A percentile compares a stretch with the other conserved stretches of the same genome.
Evolutionary conservation across 2,797 vertebrate species (phyloP).

Genomic region (Oreochromis grahami): DNA sequence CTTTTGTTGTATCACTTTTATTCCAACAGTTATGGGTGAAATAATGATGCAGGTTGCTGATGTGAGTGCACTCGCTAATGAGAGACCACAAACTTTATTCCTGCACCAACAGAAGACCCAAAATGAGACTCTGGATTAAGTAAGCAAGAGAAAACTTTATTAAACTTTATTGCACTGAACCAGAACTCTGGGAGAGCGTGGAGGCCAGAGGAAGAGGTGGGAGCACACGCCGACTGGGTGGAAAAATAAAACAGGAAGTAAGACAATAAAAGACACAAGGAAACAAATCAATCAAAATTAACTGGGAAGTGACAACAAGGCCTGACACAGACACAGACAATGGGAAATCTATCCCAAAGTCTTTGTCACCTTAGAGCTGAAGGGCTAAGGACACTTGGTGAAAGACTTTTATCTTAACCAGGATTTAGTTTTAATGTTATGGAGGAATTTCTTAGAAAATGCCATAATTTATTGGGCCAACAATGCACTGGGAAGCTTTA

Average conservation of each 20-base stretch:
- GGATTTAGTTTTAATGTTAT: not conserved
- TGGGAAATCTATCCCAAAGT: not conserved
- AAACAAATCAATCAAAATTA: accelerated
- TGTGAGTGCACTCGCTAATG: not conserved
- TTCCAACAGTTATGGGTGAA: not conserved
- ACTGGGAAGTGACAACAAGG: not conserved
- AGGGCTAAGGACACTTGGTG: not conserved
- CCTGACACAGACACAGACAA: not conserved
- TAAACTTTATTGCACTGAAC: not conserved
- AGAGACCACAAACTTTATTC: accelerated
- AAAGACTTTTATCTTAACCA: not conserved
- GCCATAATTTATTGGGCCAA: accelerated
- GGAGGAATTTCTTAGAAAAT: not conserved
- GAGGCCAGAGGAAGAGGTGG: not conserved
- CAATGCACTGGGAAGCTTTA: not conserved
- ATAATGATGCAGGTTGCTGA: not conserved
- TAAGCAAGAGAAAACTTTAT: not conserved
- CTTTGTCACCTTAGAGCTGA: not conserved
- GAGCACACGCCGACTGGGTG: not conserved
- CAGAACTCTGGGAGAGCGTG: not conserved
- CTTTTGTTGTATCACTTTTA: not conserved
- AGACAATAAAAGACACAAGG: not conserved
- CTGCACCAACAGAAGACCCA: not conserved
- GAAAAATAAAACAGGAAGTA: not conserved
- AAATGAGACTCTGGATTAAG: not conserved